A percentile compares a stretch with the other conserved stretches of the same genome.
phyloP scores from a whole-genome alignment of 2,888 invertebrate genomes.

The Lasioglossum malachurum region DNA sequence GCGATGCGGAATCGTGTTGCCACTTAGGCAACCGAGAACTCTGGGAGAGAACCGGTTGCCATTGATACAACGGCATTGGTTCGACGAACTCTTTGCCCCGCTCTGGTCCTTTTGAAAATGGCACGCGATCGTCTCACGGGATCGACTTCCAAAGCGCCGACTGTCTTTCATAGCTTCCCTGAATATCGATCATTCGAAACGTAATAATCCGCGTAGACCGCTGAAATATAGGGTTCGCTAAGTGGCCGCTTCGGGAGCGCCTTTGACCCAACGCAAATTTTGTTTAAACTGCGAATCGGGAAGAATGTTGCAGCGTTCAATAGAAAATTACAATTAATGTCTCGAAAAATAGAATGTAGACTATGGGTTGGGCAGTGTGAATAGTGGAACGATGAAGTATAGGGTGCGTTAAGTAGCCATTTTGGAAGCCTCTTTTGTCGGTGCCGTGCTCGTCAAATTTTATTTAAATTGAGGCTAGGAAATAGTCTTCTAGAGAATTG shows the following conservation, averaged over 20 bases:
- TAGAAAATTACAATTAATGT: neutral
- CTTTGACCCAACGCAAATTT: neutral
- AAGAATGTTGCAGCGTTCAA: neutral
- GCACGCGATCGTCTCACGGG: conserved; percentile 46
- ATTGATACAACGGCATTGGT: conserved; percentile 18
- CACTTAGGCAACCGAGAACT: conserved; percentile 33
- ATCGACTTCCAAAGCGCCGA: conserved; percentile 27
- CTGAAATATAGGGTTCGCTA: conserved; percentile 16
- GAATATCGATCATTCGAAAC: conserved; percentile 8
- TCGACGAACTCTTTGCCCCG: conserved; percentile 29
- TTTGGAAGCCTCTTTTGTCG: neutral
- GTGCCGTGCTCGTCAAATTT: neutral
- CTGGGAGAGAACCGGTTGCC: conserved; percentile 39
- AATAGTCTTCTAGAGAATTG: too few relatives aligned
- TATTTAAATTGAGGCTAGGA: neutral
- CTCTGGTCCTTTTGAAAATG: conserved; percentile 43
- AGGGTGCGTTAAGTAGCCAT: neutral
- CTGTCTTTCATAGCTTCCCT: conserved; percentile 13
- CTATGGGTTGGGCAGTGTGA: neutral
- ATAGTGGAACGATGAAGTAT: neutral
- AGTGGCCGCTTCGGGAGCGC: conserved; percentile 6
- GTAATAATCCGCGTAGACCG: conserved; percentile 12
- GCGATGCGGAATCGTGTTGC: conserved; percentile 42
- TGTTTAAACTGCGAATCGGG: neutral
- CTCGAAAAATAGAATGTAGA: neutral